Percentiles rank a stretch among this genome's conserved stretches.
These are phyloP conservation scores for Regulus satrapa DNA, from an alignment of 2,113 vertebrate species.

Conservation along the genomic window DNA sequence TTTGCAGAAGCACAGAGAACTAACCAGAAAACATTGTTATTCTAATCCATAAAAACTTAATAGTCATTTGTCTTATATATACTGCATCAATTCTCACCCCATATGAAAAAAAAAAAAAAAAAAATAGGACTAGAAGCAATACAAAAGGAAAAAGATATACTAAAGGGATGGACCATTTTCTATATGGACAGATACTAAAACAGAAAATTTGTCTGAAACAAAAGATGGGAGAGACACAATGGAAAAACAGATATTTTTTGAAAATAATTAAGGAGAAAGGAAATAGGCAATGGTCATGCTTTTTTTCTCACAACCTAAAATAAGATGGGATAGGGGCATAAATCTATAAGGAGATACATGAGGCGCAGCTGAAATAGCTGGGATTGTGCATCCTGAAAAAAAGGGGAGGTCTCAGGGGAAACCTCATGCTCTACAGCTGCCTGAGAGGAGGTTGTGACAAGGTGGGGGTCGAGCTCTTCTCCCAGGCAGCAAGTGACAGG, in stretches of 20 bases:
- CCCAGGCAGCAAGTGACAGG: background rate
- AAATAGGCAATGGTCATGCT: background rate
- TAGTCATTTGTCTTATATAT: background rate
- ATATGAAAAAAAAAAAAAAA: background rate
- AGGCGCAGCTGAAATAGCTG: background rate
- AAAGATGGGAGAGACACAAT: fast-evolving
- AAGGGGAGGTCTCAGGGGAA: background rate
- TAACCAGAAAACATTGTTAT: background rate
- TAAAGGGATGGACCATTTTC: background rate
- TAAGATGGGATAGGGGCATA: background rate
- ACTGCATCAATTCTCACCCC: background rate
- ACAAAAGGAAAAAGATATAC: background rate
- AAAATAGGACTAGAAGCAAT: background rate
- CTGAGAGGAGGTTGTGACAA: background rate
- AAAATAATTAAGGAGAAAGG: background rate
- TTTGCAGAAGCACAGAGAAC: background rate
- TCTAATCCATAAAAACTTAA: background rate
- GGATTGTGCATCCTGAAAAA: background rate
- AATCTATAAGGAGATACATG: too few relatives aligned
- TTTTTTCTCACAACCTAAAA: background rate
- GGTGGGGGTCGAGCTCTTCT: background rate
- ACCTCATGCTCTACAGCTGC: background rate
- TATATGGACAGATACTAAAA: background rate
- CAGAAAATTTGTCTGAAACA: background rate
- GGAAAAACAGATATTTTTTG: background rate